A percentile compares a stretch with the other conserved stretches of the same genome.
Conservation (phyloP, 2,113 vertebrate genomes). For the Megalops atlanticus region DNA sequence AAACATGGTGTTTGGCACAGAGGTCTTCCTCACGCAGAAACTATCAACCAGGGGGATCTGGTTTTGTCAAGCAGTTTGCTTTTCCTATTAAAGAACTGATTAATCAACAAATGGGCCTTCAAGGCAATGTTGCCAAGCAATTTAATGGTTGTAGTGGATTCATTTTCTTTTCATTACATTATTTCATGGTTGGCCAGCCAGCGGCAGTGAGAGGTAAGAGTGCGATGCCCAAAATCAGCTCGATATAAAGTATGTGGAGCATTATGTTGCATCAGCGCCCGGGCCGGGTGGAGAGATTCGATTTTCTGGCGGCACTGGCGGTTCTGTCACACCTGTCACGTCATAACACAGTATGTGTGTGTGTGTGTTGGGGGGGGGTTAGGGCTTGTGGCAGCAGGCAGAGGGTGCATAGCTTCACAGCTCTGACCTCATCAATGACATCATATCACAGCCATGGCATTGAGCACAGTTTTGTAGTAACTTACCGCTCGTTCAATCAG, state of each 20-base stretch:
- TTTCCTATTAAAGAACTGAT: constrained; percentile 46
- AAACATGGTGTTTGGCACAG: constrained; percentile 14
- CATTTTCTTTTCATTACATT: constrained; percentile 49
- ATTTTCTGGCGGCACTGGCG: too few relatives aligned
- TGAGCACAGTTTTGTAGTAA: too few relatives aligned
- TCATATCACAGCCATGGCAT: neutral
- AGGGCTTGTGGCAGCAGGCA: neutral
- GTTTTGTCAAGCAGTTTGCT: constrained; percentile 28
- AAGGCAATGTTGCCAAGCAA: constrained; percentile 39
- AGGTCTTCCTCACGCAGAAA: neutral
- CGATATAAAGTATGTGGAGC: constrained; percentile 3
- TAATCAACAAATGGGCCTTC: constrained; percentile 51
- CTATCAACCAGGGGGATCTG: constrained; percentile 10
- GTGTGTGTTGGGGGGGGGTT: too few relatives aligned
- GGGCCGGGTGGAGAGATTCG: constrained; percentile 9
- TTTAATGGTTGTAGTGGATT: constrained; percentile 47
- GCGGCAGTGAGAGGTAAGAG: constrained; percentile 17
- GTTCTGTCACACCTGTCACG: too few relatives aligned
- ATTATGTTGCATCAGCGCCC: neutral
- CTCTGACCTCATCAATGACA: neutral
- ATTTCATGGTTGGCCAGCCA: constrained; percentile 39
- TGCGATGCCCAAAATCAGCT: constrained; percentile 22
- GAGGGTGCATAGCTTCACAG: neutral
- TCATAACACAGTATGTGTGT: too few relatives aligned
- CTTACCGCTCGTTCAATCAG: neutral